A percentile compares a stretch with the other conserved stretches of the same genome.
Conservation (phyloP, 2,797 vertebrate species). For the Borostomias antarcticus region DNA sequence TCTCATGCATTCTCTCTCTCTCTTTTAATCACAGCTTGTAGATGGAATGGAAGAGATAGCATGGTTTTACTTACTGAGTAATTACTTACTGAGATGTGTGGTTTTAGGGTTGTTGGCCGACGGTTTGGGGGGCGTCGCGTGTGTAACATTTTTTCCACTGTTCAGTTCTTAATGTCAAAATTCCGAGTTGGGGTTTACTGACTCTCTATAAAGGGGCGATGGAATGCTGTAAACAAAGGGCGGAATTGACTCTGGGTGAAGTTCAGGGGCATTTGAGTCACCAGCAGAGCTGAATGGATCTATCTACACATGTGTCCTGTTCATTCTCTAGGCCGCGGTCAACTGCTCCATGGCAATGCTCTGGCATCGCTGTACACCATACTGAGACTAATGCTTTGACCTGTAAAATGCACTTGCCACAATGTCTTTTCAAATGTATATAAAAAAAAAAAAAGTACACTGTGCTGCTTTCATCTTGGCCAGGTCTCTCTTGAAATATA, state of each 20-base stretch:
- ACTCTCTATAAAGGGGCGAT: conserved; percentile 41
- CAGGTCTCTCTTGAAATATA: no score
- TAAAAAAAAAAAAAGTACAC: no score
- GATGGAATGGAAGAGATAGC: no score
- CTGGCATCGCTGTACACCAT: neutral
- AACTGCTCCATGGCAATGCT: conserved; percentile 27
- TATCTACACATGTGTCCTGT: conserved; percentile 31
- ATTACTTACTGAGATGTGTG: conserved; percentile 21
- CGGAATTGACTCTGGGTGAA: conserved; percentile 15
- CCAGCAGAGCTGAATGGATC: conserved; percentile 50
- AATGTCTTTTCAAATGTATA: no score
- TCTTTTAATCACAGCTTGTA: no score
- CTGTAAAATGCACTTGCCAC: no score
- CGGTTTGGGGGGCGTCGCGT: neutral
- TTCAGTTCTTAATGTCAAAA: conserved; percentile 40
- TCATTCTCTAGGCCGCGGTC: conserved; percentile 27
- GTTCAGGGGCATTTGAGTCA: conserved; percentile 29
- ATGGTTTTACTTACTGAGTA: no score
- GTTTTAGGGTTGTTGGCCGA: neutral
- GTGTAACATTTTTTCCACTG: conserved; percentile 28
- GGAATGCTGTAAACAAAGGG: conserved; percentile 42
- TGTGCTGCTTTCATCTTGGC: no score
- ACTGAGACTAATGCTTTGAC: no score
- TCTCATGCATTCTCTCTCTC: no score
- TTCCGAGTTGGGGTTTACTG: conserved; percentile 50